These are phyloP conservation scores for Patiria miniata DNA, from an alignment of 35 echinoderm and acorn worm species.

Conservation along the genomic window DNA sequence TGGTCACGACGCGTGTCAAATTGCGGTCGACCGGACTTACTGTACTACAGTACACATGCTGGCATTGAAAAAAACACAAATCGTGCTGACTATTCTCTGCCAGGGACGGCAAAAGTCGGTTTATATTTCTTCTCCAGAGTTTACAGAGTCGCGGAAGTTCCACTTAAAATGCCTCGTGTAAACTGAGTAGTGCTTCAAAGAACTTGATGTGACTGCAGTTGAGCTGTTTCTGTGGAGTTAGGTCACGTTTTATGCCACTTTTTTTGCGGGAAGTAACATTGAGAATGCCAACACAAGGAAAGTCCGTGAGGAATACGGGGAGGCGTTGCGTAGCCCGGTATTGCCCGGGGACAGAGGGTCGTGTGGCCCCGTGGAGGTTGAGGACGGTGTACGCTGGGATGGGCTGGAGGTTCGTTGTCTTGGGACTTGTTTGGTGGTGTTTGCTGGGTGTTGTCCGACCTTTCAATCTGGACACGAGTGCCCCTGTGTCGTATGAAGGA, in stretches of 20 bases:
- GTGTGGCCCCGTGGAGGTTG: background rate
- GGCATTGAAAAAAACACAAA: no score
- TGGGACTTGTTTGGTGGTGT: background rate
- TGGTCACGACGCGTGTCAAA: no score
- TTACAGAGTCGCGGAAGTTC: background rate
- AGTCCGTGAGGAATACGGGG: background rate
- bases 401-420: background rate
- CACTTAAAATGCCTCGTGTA: background rate
- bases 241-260: background rate
- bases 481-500: slow-evolving; percentile 36
- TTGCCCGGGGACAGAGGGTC: background rate
- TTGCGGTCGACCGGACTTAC: no score
- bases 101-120: no score
- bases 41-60: no score
- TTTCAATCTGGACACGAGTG: slow-evolving; percentile 57
- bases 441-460: background rate
- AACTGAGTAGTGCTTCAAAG: background rate
- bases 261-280: background rate
- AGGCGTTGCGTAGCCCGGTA: background rate
- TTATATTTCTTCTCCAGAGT: no score
- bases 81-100: no score
- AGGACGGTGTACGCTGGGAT: background rate
- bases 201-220: background rate
- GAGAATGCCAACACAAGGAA: background rate
- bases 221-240: background rate